Evolutionary conservation across 1,140 invertebrate species (phyloP), one percentile per base, ranked within the genome.

Genomic region (Hylyphantes graminicola): DNA sequence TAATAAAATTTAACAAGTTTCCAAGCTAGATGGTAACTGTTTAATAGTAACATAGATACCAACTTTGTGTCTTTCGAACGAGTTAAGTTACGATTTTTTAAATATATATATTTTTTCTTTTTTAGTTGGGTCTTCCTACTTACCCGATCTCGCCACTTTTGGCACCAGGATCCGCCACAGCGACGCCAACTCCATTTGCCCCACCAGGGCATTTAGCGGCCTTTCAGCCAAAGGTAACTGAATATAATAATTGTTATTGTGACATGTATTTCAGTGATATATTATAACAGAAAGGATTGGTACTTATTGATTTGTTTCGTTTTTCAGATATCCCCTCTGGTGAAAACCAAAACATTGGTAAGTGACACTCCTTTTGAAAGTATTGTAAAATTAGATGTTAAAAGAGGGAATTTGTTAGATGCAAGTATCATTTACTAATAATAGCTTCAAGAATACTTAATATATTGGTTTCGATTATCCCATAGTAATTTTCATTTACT

Each of bases 221-320:
- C 78, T 96, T 96, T 89, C 94, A 96, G 87, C 96, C 96, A 87
- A 97, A 97, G 94, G 96, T 97, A 92, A 92, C 89, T 87, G 1
- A 35, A 2, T 35, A 35, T 5, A 35, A 35, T 35, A 35, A 1
- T 35, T 35, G 1, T 55, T n/a, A 35, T 53, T 73, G 5, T 35
- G 35, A 5, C 5, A 35, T 35, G 5, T 35, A 35, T 5, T 35
- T 35, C 5, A 35, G 5, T 35, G 35, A 35, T 35, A 5, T 35
- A 35, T 35, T 35, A 35, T 35, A 35, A 15, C 59, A 61, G 13
- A 17, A n/a, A 12, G 15, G 15, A 11, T 8, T 19, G n/a, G 35
- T 7, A 21, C 19, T 7, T 8, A 21, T 4, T 67, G 21, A 11
- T 70, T 54, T 67, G 7, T 77, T 63, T 65, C 11, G 35, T 35